Evolutionary conservation across 2,888 invertebrate species (phyloP).

Genomic region (Zaprionus obscuricornis): DNA sequence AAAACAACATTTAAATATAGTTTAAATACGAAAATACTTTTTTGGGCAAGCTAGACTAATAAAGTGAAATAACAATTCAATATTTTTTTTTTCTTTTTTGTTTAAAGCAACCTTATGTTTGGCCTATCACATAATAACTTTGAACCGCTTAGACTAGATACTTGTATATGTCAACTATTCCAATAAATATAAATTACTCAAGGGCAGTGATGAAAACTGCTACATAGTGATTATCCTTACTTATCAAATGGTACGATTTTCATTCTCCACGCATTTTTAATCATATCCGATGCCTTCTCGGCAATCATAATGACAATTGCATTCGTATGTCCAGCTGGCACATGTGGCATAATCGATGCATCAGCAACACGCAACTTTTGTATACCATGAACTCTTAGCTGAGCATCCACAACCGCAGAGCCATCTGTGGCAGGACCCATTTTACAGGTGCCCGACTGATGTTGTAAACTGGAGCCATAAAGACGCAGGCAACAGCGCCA

Average conservation of each 20-base stretch:
- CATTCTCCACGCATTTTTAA: slow-evolving; percentile 84
- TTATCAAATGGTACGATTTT: slow-evolving; percentile 24
- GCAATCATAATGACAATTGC: slow-evolving; percentile 86
- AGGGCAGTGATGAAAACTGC: neutral
- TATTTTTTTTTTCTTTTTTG: too few relatives aligned
- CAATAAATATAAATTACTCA: slow-evolving; percentile 49
- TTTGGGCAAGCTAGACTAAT: slow-evolving; percentile 15
- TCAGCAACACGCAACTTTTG: slow-evolving; percentile 85
- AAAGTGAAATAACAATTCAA: too few relatives aligned
- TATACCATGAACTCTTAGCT: slow-evolving; percentile 85
- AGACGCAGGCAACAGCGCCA: slow-evolving; percentile 90
- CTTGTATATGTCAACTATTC: slow-evolving; percentile 26
- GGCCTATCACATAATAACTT: slow-evolving; percentile 47
- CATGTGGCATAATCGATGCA: slow-evolving; percentile 86
- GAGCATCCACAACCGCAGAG: slow-evolving; percentile 86
- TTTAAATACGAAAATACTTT: slow-evolving; percentile 18
- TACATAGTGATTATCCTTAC: neutral
- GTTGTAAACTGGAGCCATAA: slow-evolving; percentile 89
- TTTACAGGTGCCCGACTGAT: slow-evolving; percentile 88
- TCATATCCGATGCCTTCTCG: slow-evolving; percentile 86
- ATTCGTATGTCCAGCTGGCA: slow-evolving; percentile 86
- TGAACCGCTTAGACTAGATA: slow-evolving; percentile 29
- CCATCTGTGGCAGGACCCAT: slow-evolving; percentile 87
- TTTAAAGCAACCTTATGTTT: neutral
- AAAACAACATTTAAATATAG: neutral